Conservation (phyloP, 2,888 invertebrate species). For the Diaphora mendica region DNA sequence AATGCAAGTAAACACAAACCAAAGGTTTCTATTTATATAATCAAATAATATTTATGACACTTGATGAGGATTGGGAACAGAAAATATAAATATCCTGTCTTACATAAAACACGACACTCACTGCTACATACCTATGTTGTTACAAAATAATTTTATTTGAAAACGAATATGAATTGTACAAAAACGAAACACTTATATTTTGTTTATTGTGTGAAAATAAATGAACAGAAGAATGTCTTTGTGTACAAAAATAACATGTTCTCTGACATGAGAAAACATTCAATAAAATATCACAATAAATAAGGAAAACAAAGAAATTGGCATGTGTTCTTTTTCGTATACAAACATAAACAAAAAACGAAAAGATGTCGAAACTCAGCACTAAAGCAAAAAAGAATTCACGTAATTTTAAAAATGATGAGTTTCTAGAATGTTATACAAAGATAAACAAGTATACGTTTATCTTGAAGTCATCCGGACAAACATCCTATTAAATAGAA, state of each 20-base stretch:
- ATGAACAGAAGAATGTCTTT: background rate
- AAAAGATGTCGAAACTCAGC: constrained; percentile 17
- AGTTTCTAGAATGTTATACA: background rate
- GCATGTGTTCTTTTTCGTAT: constrained; percentile 28
- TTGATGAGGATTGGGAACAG: background rate
- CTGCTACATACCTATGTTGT: background rate
- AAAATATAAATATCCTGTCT: background rate
- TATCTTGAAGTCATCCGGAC: background rate
- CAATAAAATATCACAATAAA: constrained; percentile 11
- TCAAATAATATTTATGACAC: background rate
- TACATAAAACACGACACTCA: background rate
- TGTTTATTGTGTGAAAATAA: background rate
- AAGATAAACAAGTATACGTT: background rate
- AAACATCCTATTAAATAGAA: background rate
- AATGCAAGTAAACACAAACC: too few species aligned
- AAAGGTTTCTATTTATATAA: too few species aligned
- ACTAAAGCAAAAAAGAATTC: constrained; percentile 14
- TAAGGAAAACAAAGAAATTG: constrained; percentile 35
- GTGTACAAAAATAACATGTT: background rate
- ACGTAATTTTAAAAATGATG: background rate
- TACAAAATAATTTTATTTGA: background rate
- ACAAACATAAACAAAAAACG: too few species aligned
- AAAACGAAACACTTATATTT: background rate
- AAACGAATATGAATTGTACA: background rate
- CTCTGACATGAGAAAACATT: background rate